Evolutionary conservation across 2,888 invertebrate species (phyloP).

Genomic region (Nymphalis urticae): DNA sequence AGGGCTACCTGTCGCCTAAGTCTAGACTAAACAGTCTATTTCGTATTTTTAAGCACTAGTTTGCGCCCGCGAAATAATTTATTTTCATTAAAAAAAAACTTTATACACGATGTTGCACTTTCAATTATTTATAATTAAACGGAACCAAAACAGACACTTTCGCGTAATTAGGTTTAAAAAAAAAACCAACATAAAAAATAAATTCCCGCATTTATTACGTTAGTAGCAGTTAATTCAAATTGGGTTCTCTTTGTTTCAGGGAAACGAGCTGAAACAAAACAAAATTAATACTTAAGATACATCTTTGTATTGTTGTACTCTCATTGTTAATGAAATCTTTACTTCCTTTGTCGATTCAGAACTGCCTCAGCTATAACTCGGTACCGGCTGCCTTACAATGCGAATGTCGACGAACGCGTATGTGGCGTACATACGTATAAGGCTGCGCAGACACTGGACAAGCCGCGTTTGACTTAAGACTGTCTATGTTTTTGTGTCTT

Average conservation of each 20-base stretch:
- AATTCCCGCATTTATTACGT: background rate
- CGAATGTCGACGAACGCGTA: constrained; percentile 40
- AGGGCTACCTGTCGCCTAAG: too few species aligned
- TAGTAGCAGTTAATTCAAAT: constrained; percentile 9
- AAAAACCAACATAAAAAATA: background rate
- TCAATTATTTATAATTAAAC: too few species aligned
- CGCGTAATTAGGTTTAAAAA: too few species aligned
- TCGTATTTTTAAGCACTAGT: too few species aligned
- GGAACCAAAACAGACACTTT: too few species aligned
- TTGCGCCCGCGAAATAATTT: too few species aligned
- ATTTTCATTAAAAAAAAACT: too few species aligned
- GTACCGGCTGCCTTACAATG: constrained; percentile 37
- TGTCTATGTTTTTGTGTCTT: background rate
- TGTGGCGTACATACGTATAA: constrained; percentile 27
- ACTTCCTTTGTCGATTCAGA: constrained; percentile 29
- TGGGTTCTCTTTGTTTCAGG: constrained; percentile 7
- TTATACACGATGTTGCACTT: too few species aligned
- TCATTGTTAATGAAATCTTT: constrained; percentile 36
- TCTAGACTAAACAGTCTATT: too few species aligned
- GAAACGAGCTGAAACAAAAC: constrained; percentile 24
- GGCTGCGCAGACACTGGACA: constrained; percentile 16
- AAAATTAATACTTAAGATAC: constrained; percentile 26
- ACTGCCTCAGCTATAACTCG: constrained; percentile 30
- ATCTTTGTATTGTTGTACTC: constrained; percentile 17
- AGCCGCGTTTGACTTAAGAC: background rate